Percentiles rank a stretch among this genome's conserved stretches.
These are phyloP conservation scores for Acanthiza pusilla DNA, from an alignment of 2,797 vertebrate species.

Conservation along the genomic window DNA sequence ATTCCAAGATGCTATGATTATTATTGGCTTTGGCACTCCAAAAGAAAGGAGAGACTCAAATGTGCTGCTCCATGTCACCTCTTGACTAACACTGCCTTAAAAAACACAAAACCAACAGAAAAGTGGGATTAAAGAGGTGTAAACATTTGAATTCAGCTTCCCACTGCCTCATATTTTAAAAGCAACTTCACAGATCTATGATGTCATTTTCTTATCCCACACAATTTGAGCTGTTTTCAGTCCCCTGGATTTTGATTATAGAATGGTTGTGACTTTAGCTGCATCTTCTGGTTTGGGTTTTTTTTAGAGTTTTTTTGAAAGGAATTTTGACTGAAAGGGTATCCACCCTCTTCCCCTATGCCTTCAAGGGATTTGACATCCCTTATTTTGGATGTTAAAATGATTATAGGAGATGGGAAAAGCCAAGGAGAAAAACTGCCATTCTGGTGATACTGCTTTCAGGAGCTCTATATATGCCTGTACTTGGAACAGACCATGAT, in stretches of 20 bases:
- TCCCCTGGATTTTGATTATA: constrained; percentile 8
- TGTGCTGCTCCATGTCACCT: background rate
- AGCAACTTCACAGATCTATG: constrained; percentile 9
- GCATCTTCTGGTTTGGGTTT: background rate
- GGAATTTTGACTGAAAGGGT: background rate
- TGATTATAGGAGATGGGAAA: background rate
- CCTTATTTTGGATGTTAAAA: background rate
- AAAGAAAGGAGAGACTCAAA: background rate
- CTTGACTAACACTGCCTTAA: background rate
- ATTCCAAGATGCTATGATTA: background rate
- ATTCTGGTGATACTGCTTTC: background rate
- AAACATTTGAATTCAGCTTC: constrained; percentile 31
- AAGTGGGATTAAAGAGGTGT: background rate
- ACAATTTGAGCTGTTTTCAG: constrained; percentile 1
- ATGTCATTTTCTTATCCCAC: constrained; percentile 5
- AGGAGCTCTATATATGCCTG: background rate
- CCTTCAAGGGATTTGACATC: background rate
- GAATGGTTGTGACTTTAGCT: background rate
- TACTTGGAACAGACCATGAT: background rate
- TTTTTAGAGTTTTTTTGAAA: background rate
- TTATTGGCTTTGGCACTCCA: background rate
- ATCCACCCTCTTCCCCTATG: background rate
- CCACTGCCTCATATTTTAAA: constrained; percentile 9
- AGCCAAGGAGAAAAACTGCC: background rate
- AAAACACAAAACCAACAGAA: background rate